Evolutionary conservation across 2,797 vertebrate species (phyloP), one percentile per base, ranked within the genome.

Genomic region (Apogon hyalosoma): DNA sequence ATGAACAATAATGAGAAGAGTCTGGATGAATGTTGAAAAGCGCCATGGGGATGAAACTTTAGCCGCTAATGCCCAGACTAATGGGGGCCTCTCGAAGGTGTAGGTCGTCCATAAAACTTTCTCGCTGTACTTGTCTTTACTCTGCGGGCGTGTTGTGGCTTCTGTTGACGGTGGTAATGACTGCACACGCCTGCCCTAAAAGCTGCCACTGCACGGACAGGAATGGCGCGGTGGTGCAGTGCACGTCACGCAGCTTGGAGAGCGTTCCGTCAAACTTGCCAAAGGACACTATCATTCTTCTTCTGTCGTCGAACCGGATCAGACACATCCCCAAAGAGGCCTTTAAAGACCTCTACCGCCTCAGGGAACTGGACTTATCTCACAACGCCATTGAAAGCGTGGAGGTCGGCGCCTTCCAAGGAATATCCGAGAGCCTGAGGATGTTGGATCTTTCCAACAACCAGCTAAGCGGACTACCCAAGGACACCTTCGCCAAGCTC

Each of bases 241-340:
- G 96, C 88, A 95, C 95, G 83, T 96, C 96, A 1, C 96, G 94
- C 19, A 95, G 95, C 85, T 91, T 98, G 89, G 96, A 96, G 84
- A 91, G 90, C 83, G 94, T 98, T 88, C 97, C 97, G 7, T 73
- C 84, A 39, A 93, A 96, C 90, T 82, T 98, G 77, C 96, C 97
- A 12, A 87, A 90, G 40, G 95, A 97, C 87, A 96, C 96, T 0
- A 94, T 94, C 13, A 86, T 96, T 54, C 90, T 98, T 76, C 92
- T 96, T 82, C 93, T 98, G 66, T 96, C 97, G 16, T 97, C 95
- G 46, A 97, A 97, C 90, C 95, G 93, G 80, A 97, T 98, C 90
- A 95, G 93, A 1, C 94, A 94, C 52, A 91, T 97, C 88, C 94
- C 96, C 14, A 94, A 92, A 0, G 95, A 94, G 79, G 96, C 95